Evolutionary conservation across 2,888 invertebrate species (phyloP).

Genomic region (Stratiomys singularior): DNA sequence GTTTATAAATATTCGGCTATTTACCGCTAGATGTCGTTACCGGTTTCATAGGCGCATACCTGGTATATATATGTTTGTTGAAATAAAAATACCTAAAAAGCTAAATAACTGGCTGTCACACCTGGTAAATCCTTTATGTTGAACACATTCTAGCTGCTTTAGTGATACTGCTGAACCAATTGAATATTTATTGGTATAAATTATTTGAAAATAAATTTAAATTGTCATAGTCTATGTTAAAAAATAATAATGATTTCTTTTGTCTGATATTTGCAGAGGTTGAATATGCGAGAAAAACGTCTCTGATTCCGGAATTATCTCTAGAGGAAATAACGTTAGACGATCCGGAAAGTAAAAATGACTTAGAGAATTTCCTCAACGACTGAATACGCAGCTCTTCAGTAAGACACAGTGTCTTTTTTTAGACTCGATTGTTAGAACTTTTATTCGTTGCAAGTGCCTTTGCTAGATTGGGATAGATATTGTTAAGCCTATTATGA

Average conservation of each 20-base stretch:
- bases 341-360: conserved; percentile 70
- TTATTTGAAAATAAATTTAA: too few species aligned
- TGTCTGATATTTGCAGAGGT: conserved; percentile 47
- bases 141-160: too few species aligned
- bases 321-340: conserved; percentile 75
- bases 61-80: too few species aligned
- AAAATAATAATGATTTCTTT: background rate
- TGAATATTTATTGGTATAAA: too few species aligned
- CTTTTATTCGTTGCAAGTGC: background rate
- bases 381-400: conserved; percentile 56
- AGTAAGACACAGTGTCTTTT: background rate
- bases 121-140: too few species aligned
- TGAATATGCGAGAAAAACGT: conserved; percentile 51
- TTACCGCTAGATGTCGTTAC: too few species aligned
- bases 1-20: too few species aligned
- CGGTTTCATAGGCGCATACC: too few species aligned
- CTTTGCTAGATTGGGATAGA: background rate
- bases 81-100: too few species aligned
- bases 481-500: conserved; percentile 19
- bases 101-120: too few species aligned
- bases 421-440: background rate
- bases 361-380: conserved; percentile 72
- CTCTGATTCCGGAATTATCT: conserved; percentile 61
- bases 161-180: too few species aligned
- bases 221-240: too few species aligned